Conservation (phyloP, 2,888 invertebrate species). For the Epinotia demarniana region DNA sequence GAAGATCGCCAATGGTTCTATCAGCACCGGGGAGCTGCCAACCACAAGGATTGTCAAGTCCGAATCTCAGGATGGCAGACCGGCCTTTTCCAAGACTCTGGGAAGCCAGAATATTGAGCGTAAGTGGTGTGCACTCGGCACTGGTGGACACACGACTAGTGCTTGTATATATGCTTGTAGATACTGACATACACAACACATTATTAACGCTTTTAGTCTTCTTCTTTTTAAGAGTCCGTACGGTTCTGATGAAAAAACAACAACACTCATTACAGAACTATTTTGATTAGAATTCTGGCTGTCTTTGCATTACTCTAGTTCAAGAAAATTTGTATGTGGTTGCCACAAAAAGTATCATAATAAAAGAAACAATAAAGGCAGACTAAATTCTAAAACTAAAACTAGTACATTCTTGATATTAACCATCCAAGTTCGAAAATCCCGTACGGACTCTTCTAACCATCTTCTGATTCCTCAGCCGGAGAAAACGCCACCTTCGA, state of each 20-base stretch:
- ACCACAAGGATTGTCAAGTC: constrained; percentile 63
- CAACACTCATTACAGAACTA: not conserved
- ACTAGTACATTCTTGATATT: not conserved
- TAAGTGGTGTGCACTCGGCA: constrained; percentile 82
- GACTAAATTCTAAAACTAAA: not conserved
- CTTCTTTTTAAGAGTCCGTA: constrained; percentile 63
- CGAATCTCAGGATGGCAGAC: constrained; percentile 84
- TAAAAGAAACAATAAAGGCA: not conserved
- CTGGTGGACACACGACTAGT: constrained; percentile 67
- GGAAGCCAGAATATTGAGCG: constrained; percentile 92
- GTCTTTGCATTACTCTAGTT: not conserved
- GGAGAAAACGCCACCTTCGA: constrained; percentile 93
- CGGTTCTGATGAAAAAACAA: constrained; percentile 49
- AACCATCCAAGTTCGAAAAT: constrained; percentile 29
- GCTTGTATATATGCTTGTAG: constrained; percentile 83
- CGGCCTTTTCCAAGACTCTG: constrained; percentile 89
- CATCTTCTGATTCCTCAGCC: constrained; percentile 84
- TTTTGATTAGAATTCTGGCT: not conserved
- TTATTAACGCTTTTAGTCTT: constrained; percentile 70
- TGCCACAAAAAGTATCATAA: not conserved
- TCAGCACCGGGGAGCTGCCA: constrained; percentile 59
- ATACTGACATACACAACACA: constrained; percentile 77
- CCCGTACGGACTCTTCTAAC: constrained; percentile 72
- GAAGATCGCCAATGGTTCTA: constrained; percentile 72
- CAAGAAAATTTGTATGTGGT: not conserved